Base-by-base conservation (phyloP, 2,888 invertebrate species). In the Caenorhabditis sinica region DNA sequence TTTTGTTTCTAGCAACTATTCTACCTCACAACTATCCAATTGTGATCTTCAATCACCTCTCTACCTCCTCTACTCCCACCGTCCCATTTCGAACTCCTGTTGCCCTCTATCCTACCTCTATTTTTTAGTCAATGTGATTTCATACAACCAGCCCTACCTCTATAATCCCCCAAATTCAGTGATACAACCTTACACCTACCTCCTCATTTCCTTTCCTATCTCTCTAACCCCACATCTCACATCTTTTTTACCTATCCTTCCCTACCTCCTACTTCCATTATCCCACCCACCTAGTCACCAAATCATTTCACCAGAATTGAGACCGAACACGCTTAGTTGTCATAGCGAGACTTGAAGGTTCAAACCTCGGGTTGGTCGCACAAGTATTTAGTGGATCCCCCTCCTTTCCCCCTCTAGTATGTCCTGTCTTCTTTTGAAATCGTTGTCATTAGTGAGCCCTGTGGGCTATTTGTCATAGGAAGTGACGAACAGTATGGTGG, bases 101-200 rank as follows among this genome's bases (percentile, higher is more conserved):
- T 13, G 8, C 36, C 13, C 25, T 20, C 58, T 40, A 6, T 45
- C 13, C 71, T 72, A 72, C 79, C 71, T 72, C 71, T 25, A 15
- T 20, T 30, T 3, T 68, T 28, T 28, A 56, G 28, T 20, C 5
- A 20, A 51, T 20, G 66, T 68, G 68, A 68, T 68, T 15, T 49
- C 65, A 66, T 58, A 33, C 17, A 23, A 68, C 60, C 76, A 69
- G 68, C 30, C 45, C 75, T 76, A 66, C 68, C 75, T 76, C 75
- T 53, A 43, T 60, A 60, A 30, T 58, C 60, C n/a, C 13, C 23
- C 51, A 13, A 5, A 23, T 58, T 33, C 30, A 17, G 43, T 71
- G 60, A 60, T 72, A 23, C 23, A 58, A 20, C 53, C 53, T 15
- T 49, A 20, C 15, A 30, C 40, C 51, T 53, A 56, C 56, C 15